Evolutionary conservation across 2,113 vertebrate species (phyloP).

Genomic region (Syngnathus floridae): DNA sequence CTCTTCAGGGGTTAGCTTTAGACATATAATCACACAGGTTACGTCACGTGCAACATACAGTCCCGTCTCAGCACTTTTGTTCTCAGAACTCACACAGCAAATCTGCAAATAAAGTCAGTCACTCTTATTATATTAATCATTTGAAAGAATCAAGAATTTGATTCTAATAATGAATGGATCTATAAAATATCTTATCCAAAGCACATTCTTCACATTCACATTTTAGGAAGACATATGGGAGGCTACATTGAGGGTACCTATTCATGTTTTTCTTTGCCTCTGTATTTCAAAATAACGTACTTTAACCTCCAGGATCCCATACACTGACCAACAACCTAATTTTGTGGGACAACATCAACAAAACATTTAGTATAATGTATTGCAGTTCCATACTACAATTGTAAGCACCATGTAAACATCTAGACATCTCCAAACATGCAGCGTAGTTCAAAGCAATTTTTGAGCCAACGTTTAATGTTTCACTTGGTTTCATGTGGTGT

Average conservation of each 20-base stretch:
- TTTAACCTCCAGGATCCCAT: too few relatives aligned
- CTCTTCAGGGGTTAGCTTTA: constrained; percentile 22
- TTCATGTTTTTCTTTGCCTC: too few relatives aligned
- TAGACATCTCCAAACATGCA: too few relatives aligned
- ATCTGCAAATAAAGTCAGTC: not conserved
- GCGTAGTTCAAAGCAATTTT: not conserved
- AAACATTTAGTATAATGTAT: too few relatives aligned
- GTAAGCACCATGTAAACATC: not conserved
- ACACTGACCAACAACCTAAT: too few relatives aligned
- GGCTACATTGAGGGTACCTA: too few relatives aligned
- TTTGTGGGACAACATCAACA: too few relatives aligned
- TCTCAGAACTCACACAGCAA: not conserved
- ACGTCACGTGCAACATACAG: not conserved
- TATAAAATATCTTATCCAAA: too few relatives aligned
- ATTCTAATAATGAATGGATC: not conserved
- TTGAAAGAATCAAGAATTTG: not conserved
- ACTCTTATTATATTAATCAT: not conserved
- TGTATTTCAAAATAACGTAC: too few relatives aligned
- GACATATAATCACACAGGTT: constrained; percentile 4
- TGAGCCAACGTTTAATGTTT: not conserved
- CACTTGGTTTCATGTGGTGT: not conserved
- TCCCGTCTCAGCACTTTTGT: not conserved
- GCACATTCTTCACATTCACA: too few relatives aligned
- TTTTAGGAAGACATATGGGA: too few relatives aligned
- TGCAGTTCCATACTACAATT: too few relatives aligned